These are phyloP conservation scores for Odontocolon sp. DNA, from an alignment of 2,888 invertebrate species.

Conservation along the genomic window DNA sequence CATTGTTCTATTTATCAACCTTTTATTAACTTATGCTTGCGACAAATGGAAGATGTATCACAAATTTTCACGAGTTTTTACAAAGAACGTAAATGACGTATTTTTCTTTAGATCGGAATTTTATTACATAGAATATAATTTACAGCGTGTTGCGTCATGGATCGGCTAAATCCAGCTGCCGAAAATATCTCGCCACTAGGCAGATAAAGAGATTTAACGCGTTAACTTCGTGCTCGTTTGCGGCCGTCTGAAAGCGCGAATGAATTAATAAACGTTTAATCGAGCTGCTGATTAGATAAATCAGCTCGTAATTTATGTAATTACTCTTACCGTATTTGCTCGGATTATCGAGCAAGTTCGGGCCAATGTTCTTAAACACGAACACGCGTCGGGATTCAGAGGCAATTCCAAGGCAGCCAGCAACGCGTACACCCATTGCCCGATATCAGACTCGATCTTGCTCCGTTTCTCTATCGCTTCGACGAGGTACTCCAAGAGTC, in stretches of 20 bases:
- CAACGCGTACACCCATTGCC: conserved; percentile 88
- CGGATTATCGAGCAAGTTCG: conserved; percentile 84
- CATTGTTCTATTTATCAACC: too few relatives aligned
- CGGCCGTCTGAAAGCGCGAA: conserved; percentile 59
- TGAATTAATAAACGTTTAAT: too few relatives aligned
- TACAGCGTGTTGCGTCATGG: conserved; percentile 57
- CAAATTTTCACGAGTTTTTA: too few relatives aligned
- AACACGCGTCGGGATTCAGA: conserved; percentile 86
- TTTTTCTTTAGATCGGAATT: conserved; percentile 65
- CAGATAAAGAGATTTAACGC: conserved; percentile 89
- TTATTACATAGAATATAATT: conserved; percentile 57
- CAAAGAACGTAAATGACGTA: too few relatives aligned
- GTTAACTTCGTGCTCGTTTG: conserved; percentile 80
- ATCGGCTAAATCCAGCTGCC: conserved; percentile 89
- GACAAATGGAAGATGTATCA: too few relatives aligned
- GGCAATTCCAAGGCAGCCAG: conserved; percentile 86
- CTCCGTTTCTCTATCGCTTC: conserved; percentile 80
- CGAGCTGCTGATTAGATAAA: too few relatives aligned
- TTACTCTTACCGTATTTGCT: conserved; percentile 77
- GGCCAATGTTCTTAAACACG: conserved; percentile 85
- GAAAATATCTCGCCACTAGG: conserved; percentile 88
- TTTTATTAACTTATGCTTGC: too few relatives aligned
- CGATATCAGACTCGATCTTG: conserved; percentile 81
- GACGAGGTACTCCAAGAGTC: conserved; percentile 82
- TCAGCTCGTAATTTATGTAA: conserved; percentile 59